Conservation (phyloP, 2,113 vertebrate species). For the Xyrauchen texanus region DNA sequence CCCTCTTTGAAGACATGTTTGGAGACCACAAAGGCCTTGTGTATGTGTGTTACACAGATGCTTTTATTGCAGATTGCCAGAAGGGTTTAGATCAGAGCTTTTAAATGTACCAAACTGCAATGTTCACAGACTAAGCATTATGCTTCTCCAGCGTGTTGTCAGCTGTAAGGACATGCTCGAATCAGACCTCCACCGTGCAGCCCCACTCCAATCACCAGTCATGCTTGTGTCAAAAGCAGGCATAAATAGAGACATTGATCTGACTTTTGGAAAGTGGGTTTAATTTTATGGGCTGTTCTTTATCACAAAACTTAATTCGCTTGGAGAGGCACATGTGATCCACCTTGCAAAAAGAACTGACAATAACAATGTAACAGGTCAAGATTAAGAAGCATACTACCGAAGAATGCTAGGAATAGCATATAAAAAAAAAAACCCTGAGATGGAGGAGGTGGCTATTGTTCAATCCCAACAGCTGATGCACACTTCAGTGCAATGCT, state of each 20-base stretch:
- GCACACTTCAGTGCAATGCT: no score
- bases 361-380: no score
- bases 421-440: no score
- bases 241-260: conserved; percentile 57
- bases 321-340: no score
- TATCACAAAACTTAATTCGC: no score
- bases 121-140: conserved; percentile 15
- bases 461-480: no score
- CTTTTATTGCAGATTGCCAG: conserved; percentile 28
- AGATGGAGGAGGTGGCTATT: no score
- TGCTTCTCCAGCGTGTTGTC: conserved; percentile 17
- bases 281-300: not conserved
- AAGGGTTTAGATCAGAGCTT: conserved; percentile 46
- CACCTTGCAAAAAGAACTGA: not conserved
- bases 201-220: conserved; percentile 37
- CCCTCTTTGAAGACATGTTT: conserved; percentile 44
- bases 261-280: conserved; percentile 35
- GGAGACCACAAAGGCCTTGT: conserved; percentile 31
- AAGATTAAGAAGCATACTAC: no score
- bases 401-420: no score
- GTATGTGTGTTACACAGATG: conserved; percentile 38
- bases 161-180: conserved; percentile 47
- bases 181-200: conserved; percentile 9
- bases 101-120: conserved; percentile 42
- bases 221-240: conserved; percentile 49